phyloP scores from a whole-genome alignment of 2,888 invertebrate species.

The Luperina nickerlii region DNA sequence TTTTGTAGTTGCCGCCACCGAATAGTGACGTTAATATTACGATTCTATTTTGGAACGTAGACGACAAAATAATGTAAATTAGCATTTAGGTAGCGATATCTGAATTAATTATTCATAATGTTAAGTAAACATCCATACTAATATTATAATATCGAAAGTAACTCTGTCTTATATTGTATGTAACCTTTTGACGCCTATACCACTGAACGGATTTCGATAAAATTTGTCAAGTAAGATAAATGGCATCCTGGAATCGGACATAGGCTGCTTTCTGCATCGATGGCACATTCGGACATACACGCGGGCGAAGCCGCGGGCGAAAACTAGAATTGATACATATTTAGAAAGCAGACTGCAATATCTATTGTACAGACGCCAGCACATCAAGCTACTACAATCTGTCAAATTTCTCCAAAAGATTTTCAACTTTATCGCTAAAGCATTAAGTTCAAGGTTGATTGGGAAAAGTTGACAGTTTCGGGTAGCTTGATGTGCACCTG shows the following conservation, averaged over 20 bases:
- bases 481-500: too few species aligned
- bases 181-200: not conserved
- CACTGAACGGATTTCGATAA: not conserved
- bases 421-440: too few species aligned
- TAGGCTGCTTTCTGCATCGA: too few species aligned
- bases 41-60: conserved; percentile 8
- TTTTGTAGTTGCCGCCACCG: conserved; percentile 21
- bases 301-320: too few species aligned
- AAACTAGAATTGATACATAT: not conserved
- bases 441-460: too few species aligned
- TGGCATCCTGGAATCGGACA: not conserved
- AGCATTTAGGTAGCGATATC: not conserved
- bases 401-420: too few species aligned
- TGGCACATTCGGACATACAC: too few species aligned
- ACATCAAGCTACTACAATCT: too few species aligned
- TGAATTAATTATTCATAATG: conserved; percentile 1
- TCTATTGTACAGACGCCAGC: not conserved
- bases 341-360: not conserved
- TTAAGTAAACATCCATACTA: not conserved
- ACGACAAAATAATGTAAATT: conserved; percentile 9
- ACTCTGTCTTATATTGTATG: not conserved
- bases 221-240: not conserved
- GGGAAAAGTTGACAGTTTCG: too few species aligned
- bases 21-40: conserved; percentile 30
- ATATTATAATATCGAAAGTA: not conserved